Evolutionary conservation across 2,888 invertebrate genomes (phyloP), one percentile per base, ranked within the genome.

Genomic region (Lumbricus terrestris): DNA sequence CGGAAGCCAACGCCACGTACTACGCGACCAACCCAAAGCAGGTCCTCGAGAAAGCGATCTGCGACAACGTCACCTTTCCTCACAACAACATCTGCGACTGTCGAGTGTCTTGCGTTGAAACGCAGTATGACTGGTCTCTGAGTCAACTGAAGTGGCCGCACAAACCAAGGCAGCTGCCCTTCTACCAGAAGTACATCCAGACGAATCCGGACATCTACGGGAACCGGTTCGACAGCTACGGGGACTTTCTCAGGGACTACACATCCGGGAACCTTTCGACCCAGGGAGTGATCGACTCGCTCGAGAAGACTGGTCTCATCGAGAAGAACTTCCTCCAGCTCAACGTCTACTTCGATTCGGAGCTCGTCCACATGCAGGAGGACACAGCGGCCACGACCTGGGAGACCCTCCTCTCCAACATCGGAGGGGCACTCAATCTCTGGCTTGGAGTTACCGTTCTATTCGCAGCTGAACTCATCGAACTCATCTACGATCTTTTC

Each of bases 151-250:
- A 88, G n/a, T 88, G 88, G 88, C 88, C 88, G 15, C 88, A 38
- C 37, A 38, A 29, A 29, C 37, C 35, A 15, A 88, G 38, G 37
- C 88, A 33, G 88, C 15, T 38, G 38, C 37, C 88, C 88, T 88
- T 88, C 38, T 88, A 88, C 88, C 35, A 88, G 11, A 88, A 88
- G 37, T 88, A 88, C 88, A 88, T 88, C 88, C 35, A 13, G 29
- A 35, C 35, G 15, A 8, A 5, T 34, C 34, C 88, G 88, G 29
- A 88, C 23, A 88, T 88, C 38, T 88, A 88, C 88, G 88, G 88
- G 29, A 88, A 88, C 38, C 35, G 38, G 15, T 88, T 88, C 88
- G 88, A 88, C 88, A 38, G 8, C 29, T 88, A 88, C 88, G 88
- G 88, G 11, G 88, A 88, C 1, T 29, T 38, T 1, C 35, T 88